Base-by-base conservation (phyloP, 2,113 vertebrate species). In the Ammospiza caudacuta region DNA sequence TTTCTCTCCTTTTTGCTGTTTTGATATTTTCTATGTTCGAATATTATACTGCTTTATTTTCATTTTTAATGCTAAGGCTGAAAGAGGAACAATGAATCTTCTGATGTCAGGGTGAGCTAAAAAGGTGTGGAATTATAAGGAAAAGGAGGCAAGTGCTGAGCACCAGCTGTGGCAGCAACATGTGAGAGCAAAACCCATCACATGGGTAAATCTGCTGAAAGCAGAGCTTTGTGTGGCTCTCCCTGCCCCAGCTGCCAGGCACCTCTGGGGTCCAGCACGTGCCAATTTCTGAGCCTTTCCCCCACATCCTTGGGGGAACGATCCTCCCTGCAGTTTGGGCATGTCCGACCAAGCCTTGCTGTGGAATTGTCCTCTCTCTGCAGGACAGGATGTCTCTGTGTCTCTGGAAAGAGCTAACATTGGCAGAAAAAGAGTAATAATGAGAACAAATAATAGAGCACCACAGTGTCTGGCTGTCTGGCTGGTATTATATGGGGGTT, bases 101-200 rank as follows among this genome's bases (percentile, higher is more conserved):
- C 75, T 85, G 62, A 87, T 39, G 81, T 49, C 63, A 74, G 31
- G 73, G 35, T 27, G 77, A 66, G 59, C 28, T 86, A 82, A 89
- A 92, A 94, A 83, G 6, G n/a, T 81, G 83, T 51, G 39, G 86
- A 93, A 73, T 92, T 83, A 43, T 23, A 78, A 64, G 57, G 35
- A 77, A 86, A 86, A 51, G 27, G 41, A 61, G 62, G 28, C 77
- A 92, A 94, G 88, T 95, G 49, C 15, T 77, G 57, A 49, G 54
- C 18, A 90, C 73, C 15, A 55, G 6, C 35, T 43, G 43, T 64
- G 75, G 29, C 62, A 88, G 76, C 91, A 94, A 54, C 5, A 2
- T 52, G 49, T 72, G 35, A 80, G 84, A 75, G 75, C 43, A 93
- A 87, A 89, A 87, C 51, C 37, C 9, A 24, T 5, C 19, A 20